Evolutionary conservation across 2,888 invertebrate species (phyloP).

Genomic region (Tenthredo notha): DNA sequence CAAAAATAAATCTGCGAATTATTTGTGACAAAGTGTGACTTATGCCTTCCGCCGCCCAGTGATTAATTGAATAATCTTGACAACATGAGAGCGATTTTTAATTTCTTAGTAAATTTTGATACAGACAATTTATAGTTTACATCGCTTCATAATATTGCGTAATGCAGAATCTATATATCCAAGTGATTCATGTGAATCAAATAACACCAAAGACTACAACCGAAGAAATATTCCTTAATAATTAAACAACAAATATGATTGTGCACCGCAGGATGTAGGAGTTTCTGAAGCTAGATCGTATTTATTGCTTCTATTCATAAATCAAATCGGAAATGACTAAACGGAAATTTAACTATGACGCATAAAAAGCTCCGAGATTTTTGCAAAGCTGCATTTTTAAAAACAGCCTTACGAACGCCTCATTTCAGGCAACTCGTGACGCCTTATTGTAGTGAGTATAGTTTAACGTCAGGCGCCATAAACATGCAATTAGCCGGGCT

Average conservation of each 20-base stretch:
- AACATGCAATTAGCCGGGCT: background rate
- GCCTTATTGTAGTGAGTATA: background rate
- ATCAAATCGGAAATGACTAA: conserved; percentile 23
- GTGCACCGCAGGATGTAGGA: background rate
- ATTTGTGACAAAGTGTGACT: conserved; percentile 1
- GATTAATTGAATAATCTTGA: background rate
- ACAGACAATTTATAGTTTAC: background rate
- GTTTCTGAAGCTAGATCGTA: background rate
- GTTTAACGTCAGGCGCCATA: background rate
- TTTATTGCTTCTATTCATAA: background rate
- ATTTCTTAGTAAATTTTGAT: background rate
- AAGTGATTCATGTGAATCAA: background rate
- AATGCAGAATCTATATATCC: background rate
- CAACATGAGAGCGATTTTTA: background rate
- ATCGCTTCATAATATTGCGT: background rate
- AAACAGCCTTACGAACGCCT: background rate
- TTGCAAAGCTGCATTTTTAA: background rate
- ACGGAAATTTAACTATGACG: conserved; percentile 30
- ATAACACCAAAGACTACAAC: background rate
- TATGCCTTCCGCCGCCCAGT: background rate
- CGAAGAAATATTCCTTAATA: background rate
- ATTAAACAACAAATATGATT: conserved; percentile 9
- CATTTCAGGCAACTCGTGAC: background rate
- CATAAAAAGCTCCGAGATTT: background rate
- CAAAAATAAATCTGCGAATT: conserved; percentile 5